Evolutionary conservation across 2,888 invertebrate genomes (phyloP), one percentile per base, ranked within the genome.

Genomic region (Stictocephala bisonia): DNA sequence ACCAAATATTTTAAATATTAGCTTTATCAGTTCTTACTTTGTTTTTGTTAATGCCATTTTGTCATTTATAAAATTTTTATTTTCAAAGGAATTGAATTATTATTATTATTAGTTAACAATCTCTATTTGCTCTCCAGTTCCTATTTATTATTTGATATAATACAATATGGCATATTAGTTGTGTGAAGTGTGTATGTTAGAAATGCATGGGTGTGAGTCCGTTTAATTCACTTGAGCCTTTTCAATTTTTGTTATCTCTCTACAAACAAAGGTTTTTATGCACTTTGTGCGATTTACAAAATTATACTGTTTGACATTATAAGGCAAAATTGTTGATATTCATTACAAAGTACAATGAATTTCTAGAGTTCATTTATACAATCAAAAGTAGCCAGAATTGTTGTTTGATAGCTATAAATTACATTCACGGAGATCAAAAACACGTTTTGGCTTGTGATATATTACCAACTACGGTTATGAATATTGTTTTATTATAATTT

Each of bases 371-470:
- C 58, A 58, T 71, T n/a, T n/a, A 71, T 58, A 51, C 56, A 73
- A 74, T 70, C 58, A 64, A 71, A 70, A 60, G 64, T 71, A 53
- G 58, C 64, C 58, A 78, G 76, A 78, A 77, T 75, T 77, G 74
- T 77, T 60, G 76, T 77, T 77, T 77, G 75, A 76, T 77, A 77
- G 74, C 71, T 75, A 78, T 74, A 78, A 56, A 71, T 41, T 71
- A 58, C 56, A 58, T 71, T 58, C 58, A 58, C 0, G 58, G 48
- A 71, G 58, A 71, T 71, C 56, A 71, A 71, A 70, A 71, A 71
- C 67, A 75, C 74, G 75, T 77, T 77, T 78, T 78, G 78, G 78
- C 78, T 71, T 71, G 70, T 71, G 70, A 71, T 71, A 78, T 77
- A 78, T 76, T 64, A 60, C 64, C 75, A 74, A 75, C 73, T 74